A percentile compares a stretch with the other conserved stretches of the same genome.
phyloP scores from a whole-genome alignment of 1,140 invertebrate genomes.

The Olivierus martensii region DNA sequence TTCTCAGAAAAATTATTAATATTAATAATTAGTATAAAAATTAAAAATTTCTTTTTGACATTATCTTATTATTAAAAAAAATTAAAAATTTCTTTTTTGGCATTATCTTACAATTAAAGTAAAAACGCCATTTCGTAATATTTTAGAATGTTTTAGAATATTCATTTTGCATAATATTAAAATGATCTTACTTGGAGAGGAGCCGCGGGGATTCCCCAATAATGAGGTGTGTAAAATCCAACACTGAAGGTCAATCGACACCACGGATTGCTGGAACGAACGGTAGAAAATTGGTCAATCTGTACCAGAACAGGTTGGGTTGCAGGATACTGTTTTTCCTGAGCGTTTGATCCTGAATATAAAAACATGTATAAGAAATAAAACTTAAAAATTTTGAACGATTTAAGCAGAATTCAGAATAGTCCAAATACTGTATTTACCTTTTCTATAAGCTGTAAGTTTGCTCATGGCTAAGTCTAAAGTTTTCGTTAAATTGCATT shows the following conservation, averaged over 20 bases:
- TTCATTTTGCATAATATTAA: too few species aligned
- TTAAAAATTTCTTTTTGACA: too few species aligned
- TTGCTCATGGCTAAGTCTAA: constrained; percentile 1
- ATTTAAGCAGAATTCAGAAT: too few species aligned
- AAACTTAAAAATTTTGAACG: background rate
- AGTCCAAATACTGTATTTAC: background rate
- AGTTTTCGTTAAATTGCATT: background rate
- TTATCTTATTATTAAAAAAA: too few species aligned
- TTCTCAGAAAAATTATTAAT: too few species aligned
- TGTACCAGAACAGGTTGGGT: constrained; percentile 6
- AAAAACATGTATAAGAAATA: background rate
- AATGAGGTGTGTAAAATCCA: constrained; percentile 8
- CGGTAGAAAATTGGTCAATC: background rate
- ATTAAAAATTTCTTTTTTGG: too few species aligned
- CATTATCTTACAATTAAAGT: too few species aligned
- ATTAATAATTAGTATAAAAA: too few species aligned
- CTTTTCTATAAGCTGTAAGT: constrained; percentile 1
- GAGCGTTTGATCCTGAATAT: constrained; percentile 2
- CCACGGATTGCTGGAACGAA: constrained; percentile 7
- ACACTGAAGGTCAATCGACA: constrained; percentile 6
- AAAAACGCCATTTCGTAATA: too few species aligned
- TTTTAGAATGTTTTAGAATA: too few species aligned
- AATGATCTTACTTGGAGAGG: constrained; percentile 9
- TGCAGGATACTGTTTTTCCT: constrained; percentile 3
- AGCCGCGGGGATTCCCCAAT: constrained; percentile 7